Evolutionary conservation across 2,113 vertebrate genomes (phyloP), one percentile per base, ranked within the genome.

Genomic region (Stegostoma tigrinum): DNA sequence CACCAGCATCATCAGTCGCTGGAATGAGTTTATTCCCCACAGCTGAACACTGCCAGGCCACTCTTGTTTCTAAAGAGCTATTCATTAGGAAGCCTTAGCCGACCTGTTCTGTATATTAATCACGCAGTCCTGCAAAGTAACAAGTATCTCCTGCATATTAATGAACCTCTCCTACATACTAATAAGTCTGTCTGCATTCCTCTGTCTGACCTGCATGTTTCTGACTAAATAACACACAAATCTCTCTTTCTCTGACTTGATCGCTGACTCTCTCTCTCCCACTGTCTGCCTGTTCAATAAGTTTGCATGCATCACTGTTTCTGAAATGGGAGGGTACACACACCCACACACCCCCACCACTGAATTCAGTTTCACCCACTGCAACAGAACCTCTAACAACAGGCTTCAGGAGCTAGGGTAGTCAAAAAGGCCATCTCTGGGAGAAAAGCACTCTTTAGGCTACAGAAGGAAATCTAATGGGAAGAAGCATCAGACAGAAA

Each of bases 161-260:
- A 83, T 83, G 14, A 83, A 38, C 5, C 19, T 45, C 17, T 83
- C 80, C 80, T 83, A 38, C 38, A 83, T 83, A 42, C 1, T 83
- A 83, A 83, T 83, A 5, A 83, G 38, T 38, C 80, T 45, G 80
- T 42, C 38, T 83, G 78, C 34, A 83, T 83, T 83, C 78, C 78
- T 42, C 3, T 83, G 78, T 5, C 15, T 83, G 78, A 83, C 78
- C 38, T 83, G 80, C 19, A 42, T 45, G 6, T 21, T 83, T 19
- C 17, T 21, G 4, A 21, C 5, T 83, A 42, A 42, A 19, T n/a
- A 42, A 19, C 6, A 21, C 19, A 83, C 15, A 5, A 83, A 5
- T 55, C 96, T 96, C 96, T 55, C 10, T 78, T 48, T 70, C 52
- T 80, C 89, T n/a, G 19, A 42, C 34, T 55, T 24, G 55, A 61